Evolutionary conservation across 2,113 vertebrate species (phyloP).

Genomic region (Sterrhoptilus dennistouni): DNA sequence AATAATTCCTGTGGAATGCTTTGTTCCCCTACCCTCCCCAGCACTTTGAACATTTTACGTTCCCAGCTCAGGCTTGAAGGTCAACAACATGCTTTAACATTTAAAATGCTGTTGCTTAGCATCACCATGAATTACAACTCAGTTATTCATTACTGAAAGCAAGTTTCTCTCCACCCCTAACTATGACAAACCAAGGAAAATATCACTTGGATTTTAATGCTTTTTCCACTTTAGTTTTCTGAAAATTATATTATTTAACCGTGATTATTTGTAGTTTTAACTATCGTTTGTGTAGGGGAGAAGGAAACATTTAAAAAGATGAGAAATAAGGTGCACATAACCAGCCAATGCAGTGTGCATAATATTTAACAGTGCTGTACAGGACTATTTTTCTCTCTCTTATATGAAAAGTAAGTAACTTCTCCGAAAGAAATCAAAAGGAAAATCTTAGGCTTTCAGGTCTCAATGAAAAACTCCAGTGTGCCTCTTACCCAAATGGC

Average conservation of each 20-base stretch:
- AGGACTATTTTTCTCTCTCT: not conserved
- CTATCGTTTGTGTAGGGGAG: not conserved
- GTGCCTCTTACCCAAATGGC: not conserved
- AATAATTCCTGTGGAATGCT: not conserved
- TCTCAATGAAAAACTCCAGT: not conserved
- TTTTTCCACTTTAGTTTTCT: not conserved
- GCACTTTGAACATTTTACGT: not conserved
- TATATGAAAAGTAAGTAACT: not conserved
- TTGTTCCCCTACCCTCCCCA: not conserved
- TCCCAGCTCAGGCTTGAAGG: not conserved
- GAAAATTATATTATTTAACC: not conserved
- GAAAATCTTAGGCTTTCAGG: not conserved
- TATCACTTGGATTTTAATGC: not conserved
- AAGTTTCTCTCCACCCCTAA: not conserved
- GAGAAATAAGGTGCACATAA: not conserved
- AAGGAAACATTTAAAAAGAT: not conserved
- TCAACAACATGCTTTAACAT: not conserved
- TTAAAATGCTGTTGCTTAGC: conserved; percentile 4
- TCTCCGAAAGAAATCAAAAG: not conserved
- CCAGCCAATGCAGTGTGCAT: not conserved
- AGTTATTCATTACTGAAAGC: not conserved
- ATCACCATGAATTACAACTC: not conserved
- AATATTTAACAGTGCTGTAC: not conserved
- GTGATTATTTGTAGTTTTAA: not conserved
- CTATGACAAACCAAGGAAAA: not conserved